Percentiles rank a stretch among this genome's conserved stretches.
phyloP scores from a whole-genome alignment of 2,113 vertebrate genomes.

The Gadus macrocephalus region DNA sequence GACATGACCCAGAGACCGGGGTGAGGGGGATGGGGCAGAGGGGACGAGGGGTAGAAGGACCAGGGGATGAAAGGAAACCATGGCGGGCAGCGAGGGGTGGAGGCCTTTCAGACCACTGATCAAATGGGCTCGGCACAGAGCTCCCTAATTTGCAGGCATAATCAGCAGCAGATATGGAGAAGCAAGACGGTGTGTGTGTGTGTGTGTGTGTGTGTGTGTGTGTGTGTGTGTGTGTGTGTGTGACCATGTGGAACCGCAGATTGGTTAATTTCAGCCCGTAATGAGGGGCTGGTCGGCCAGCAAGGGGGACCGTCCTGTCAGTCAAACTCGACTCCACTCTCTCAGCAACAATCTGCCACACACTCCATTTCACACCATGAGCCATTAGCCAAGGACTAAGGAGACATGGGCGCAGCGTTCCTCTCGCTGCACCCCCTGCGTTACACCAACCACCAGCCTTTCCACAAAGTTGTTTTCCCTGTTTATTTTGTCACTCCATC shows the following conservation, averaged over 20 bases:
- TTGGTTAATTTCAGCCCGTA: slow-evolving; percentile 60
- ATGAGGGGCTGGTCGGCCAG: slow-evolving; percentile 50
- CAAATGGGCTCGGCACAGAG: slow-evolving; percentile 34
- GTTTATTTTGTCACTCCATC: slow-evolving; percentile 16
- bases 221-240: slow-evolving; percentile 15
- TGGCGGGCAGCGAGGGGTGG: slow-evolving; percentile 20
- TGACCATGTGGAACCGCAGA: slow-evolving; percentile 47
- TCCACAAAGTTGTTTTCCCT: slow-evolving; percentile 1
- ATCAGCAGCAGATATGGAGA: slow-evolving; percentile 43
- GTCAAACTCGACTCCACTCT: slow-evolving; percentile 26
- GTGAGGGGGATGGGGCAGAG: slow-evolving; percentile 16
- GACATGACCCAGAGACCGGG: slow-evolving; percentile 19
- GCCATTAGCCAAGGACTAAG: slow-evolving; percentile 25
- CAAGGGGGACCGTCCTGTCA: slow-evolving; percentile 40
- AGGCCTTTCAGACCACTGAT: slow-evolving; percentile 30
- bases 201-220: slow-evolving; percentile 1
- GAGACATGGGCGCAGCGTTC: slow-evolving; percentile 18
- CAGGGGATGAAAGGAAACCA: slow-evolving; percentile 6
- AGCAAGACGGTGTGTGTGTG: slow-evolving; percentile 17
- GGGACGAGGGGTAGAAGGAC: neutral
- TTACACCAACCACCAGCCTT: no score
- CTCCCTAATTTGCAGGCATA: slow-evolving; percentile 36
- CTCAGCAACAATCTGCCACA: slow-evolving; percentile 47
- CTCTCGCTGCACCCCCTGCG: slow-evolving; percentile 8
- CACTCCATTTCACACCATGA: slow-evolving; percentile 40